A percentile compares a stretch with the other conserved stretches of the same genome.
phyloP scores from a whole-genome alignment of 2,888 invertebrate genomes.

The Cerastis leucographa region DNA sequence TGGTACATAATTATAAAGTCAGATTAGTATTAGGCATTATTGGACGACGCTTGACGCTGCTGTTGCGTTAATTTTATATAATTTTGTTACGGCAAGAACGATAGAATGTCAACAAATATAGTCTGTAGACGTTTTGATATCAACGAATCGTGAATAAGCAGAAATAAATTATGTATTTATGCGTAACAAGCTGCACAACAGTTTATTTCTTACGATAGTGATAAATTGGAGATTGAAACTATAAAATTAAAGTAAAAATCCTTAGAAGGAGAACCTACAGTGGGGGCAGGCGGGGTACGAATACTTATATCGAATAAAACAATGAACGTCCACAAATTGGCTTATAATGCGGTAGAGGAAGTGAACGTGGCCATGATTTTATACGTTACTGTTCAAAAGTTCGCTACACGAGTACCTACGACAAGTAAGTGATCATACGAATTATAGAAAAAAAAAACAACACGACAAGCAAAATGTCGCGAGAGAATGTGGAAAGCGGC shows the following conservation, averaged over 20 bases:
- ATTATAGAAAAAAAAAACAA: conserved; percentile 57
- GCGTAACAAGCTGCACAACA: not conserved
- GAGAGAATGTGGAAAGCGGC: conserved; percentile 63
- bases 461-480: conserved; percentile 44
- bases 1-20: conserved; percentile 67
- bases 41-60: conserved; percentile 54
- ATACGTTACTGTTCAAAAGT: conserved; percentile 36
- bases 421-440: conserved; percentile 34
- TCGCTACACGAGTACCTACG: conserved; percentile 25
- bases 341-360: conserved; percentile 69
- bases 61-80: conserved; percentile 70
- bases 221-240: conserved; percentile 15
- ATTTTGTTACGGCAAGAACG: conserved; percentile 60
- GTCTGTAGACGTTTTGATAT: conserved; percentile 23
- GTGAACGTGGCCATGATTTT: conserved; percentile 77
- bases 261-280: not conserved
- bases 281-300: not conserved
- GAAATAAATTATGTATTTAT: conserved; percentile 11
- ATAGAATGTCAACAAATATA: conserved; percentile 57
- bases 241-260: conserved; percentile 1
- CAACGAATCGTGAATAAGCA: conserved; percentile 10
- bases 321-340: conserved; percentile 35
- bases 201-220: conserved; percentile 16
- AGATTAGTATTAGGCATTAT: conserved; percentile 68
- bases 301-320: conserved; percentile 4